Percentiles rank a stretch among this genome's conserved stretches.
Evolutionary conservation across 2,113 vertebrate species (phyloP).

Genomic region (Brachyhypopomus occidentalis): DNA sequence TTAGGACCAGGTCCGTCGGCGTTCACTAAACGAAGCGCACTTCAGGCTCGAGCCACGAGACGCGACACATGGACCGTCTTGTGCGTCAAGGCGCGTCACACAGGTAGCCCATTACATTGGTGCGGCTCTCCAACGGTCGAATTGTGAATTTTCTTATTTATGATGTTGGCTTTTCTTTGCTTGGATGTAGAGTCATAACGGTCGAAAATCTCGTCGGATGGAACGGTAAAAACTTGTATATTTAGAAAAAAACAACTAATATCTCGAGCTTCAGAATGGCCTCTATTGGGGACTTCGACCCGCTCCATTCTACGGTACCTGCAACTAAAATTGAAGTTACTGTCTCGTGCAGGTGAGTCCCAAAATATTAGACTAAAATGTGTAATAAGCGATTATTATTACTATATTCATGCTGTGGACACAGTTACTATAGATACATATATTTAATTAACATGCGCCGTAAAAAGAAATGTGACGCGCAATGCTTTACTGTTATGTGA

Average conservation of each 20-base stretch:
- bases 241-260: constrained; percentile 47
- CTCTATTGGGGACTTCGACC: constrained; percentile 83
- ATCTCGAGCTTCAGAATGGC: constrained; percentile 75
- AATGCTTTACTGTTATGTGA: no score
- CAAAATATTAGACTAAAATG: background rate
- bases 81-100: constrained; percentile 35
- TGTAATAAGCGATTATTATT: no score
- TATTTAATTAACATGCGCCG: no score
- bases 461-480: no score
- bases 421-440: no score
- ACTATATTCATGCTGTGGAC: no score
- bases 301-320: constrained; percentile 81
- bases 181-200: constrained; percentile 31
- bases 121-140: no score
- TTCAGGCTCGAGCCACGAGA: background rate
- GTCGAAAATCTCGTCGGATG: background rate
- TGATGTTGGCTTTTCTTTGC: background rate
- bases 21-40: no score
- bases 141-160: no score
- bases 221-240: constrained; percentile 8
- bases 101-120: constrained; percentile 30
- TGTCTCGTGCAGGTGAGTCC: constrained; percentile 88
- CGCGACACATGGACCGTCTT: constrained; percentile 41
- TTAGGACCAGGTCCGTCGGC: background rate
- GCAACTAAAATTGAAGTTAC: constrained; percentile 93